Base-by-base conservation (phyloP, 2,888 invertebrate species). In the Heliconius hortense region DNA sequence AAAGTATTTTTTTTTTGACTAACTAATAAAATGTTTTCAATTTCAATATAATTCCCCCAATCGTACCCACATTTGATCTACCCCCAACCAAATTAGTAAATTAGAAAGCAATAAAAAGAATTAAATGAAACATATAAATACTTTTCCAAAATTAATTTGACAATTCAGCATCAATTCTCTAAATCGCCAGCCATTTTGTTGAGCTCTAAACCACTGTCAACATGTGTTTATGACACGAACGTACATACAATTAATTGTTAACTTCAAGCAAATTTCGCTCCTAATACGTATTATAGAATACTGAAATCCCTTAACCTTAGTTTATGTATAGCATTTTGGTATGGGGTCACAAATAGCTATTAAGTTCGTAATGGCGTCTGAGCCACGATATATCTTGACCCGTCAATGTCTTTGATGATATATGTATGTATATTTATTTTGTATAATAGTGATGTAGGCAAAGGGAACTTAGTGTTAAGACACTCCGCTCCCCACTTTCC, bases 191-290 rank as follows among this genome's bases (percentile, higher is more conserved):
- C 72, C 75, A 75, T 78, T 78, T 77, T 76, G 74, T 77, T 66
- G 67, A 62, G 70, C 77, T 67, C 63, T 69, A 69, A 76, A 73
- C 75, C 75, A 70, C 73, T 78, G 78, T 77, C 78, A 77, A 78
- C 78, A 78, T 78, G 75, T 78, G 78, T 78, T 77, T 77, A 78
- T 77, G 77, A 77, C 73, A 74, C 64, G 73, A 62, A 71, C 70
- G 72, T 75, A 75, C 75, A 64, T 63, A 43, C 72, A 66, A 64
- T 48, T 60, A 60, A 59, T 62, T 48, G 35, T 68, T 48, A 13
- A 4, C 4, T 64, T 24, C 72, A 73, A 73, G 67, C 62, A 28
- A 78, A 60, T 71, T 53, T 70, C 43, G 48, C 26, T 26, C 62
- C 73, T 78, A 78, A 18, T 1, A 4, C 5, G 10, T 18, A n/a